Evolutionary conservation across 2,113 vertebrate genomes (phyloP).

Genomic region (Misgurnus anguillicaudatus): DNA sequence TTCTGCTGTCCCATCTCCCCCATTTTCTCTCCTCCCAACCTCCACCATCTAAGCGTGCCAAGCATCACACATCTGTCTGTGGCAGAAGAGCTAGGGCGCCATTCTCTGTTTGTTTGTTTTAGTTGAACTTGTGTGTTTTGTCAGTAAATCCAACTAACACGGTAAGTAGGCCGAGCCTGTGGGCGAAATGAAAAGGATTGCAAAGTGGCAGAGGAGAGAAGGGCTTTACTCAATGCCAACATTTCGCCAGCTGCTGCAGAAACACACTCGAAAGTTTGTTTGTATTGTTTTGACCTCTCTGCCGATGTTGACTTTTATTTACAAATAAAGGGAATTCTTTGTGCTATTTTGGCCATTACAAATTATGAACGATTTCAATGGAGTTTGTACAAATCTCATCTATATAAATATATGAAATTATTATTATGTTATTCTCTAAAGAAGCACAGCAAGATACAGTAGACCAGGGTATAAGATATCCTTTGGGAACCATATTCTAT

Average conservation of each 20-base stretch:
- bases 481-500: too few relatives aligned
- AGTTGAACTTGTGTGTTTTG: background rate
- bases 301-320: background rate
- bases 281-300: conserved; percentile 4
- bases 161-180: conserved; percentile 25
- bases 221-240: conserved; percentile 20
- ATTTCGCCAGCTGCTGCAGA: background rate
- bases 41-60: conserved; percentile 7
- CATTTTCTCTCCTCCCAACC: background rate
- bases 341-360: background rate
- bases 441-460: too few relatives aligned
- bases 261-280: conserved; percentile 36
- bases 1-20: conserved; percentile 20
- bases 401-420: too few relatives aligned
- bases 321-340: too few relatives aligned
- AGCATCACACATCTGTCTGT: conserved; percentile 45
- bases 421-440: too few relatives aligned
- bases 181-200: conserved; percentile 35
- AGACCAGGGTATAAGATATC: too few relatives aligned
- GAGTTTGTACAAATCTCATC: too few relatives aligned
- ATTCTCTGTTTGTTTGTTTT: conserved; percentile 35
- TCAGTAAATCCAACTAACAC: conserved; percentile 32
- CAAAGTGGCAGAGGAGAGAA: conserved; percentile 19
- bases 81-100: background rate
- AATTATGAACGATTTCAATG: background rate